Percentiles rank a stretch among this genome's conserved stretches.
Evolutionary conservation across 2,888 invertebrate species (phyloP).

Genomic region (Nephrocerus scutellatus): DNA sequence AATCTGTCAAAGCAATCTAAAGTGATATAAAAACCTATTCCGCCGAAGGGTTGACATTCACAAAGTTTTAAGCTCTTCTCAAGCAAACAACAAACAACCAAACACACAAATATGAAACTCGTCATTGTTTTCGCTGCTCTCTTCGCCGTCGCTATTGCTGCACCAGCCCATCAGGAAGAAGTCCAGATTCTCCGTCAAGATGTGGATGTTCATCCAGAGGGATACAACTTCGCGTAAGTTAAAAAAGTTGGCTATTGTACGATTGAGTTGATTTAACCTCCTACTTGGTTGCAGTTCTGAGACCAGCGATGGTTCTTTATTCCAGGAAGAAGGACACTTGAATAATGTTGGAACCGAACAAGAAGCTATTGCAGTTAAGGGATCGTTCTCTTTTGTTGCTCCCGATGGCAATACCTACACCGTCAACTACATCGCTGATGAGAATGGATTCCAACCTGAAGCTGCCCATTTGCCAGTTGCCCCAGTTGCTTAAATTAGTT

Average conservation of each 20-base stretch:
- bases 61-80: too few relatives aligned
- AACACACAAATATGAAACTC: constrained; percentile 37
- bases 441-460: constrained; percentile 44
- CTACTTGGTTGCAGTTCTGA: constrained; percentile 48
- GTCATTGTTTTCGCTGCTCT: constrained; percentile 37
- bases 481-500: too few relatives aligned
- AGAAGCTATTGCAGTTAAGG: constrained; percentile 48
- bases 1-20: too few relatives aligned
- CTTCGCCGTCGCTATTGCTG: constrained; percentile 34
- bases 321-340: constrained; percentile 49
- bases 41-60: too few relatives aligned
- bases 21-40: too few relatives aligned
- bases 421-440: constrained; percentile 46
- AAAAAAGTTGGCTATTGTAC: background rate
- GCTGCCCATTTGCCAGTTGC: constrained; percentile 48
- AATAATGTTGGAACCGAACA: constrained; percentile 50
- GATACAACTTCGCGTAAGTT: background rate
- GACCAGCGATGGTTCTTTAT: constrained; percentile 50
- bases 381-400: constrained; percentile 50
- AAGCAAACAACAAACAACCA: too few relatives aligned
- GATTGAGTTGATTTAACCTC: constrained; percentile 14
- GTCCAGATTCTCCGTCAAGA: constrained; percentile 48
- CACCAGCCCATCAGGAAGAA: constrained; percentile 35
- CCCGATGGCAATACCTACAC: constrained; percentile 53
- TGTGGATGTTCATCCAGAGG: background rate